Evolutionary conservation across 2,113 vertebrate species (phyloP).

Genomic region (Hirundichthys speculiger): DNA sequence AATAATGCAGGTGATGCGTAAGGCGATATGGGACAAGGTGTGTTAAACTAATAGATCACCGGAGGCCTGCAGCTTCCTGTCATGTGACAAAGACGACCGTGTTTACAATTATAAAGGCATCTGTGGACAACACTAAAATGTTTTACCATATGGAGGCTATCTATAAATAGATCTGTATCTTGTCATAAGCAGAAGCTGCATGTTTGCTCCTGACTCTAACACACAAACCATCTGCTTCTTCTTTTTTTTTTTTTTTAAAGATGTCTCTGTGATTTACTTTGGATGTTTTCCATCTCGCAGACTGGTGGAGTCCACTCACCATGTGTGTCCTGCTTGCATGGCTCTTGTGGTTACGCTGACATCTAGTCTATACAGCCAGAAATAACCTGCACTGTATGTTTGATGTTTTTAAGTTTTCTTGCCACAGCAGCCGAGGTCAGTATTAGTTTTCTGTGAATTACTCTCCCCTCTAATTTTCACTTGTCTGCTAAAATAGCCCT

Average conservation of each 20-base stretch:
- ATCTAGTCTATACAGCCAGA: constrained; percentile 37
- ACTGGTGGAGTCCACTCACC: constrained; percentile 4
- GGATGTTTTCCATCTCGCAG: constrained; percentile 44
- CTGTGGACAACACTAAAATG: no score
- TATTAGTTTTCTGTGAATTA: constrained; percentile 12
- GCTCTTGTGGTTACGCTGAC: constrained; percentile 41
- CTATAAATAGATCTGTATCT: no score
- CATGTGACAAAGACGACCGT: constrained; percentile 34
- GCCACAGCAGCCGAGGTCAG: constrained; percentile 18
- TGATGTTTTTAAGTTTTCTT: constrained; percentile 10
- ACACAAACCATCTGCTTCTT: constrained; percentile 24
- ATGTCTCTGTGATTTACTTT: constrained; percentile 13
- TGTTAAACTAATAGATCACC: constrained; percentile 38
- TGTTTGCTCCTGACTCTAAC: constrained; percentile 1
- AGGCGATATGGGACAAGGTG: constrained; percentile 76
- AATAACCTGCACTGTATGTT: constrained; percentile 34
- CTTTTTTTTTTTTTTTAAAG: constrained; percentile 7
- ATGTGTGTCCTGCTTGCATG: background rate
- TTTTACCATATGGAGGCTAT: no score
- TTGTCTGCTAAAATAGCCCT: no score
- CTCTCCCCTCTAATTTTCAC: background rate
- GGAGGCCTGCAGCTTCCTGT: constrained; percentile 48
- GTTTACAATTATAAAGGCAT: no score
- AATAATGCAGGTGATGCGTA: constrained; percentile 88
- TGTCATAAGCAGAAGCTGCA: background rate